Base-by-base conservation (phyloP, 2,888 invertebrate genomes). In the Drosophila melanosoma region DNA sequence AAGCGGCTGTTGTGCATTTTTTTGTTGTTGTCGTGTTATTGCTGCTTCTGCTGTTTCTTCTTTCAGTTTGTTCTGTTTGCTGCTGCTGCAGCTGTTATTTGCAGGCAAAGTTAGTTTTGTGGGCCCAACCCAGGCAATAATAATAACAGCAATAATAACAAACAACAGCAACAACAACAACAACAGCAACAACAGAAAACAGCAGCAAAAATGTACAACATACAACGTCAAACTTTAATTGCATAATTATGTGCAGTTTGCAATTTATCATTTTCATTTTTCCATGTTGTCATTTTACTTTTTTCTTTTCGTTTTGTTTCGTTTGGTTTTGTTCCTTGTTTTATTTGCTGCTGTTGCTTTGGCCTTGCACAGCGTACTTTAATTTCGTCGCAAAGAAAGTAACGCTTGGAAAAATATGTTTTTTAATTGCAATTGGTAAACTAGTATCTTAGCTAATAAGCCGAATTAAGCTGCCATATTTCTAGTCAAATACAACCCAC, bases 241-340 rank as follows among this genome's bases (percentile, higher is more conserved):
- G 93, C 93, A 93, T 93, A 93, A 93, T 93, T 93, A 92, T 92
- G 92, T 91, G 92, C 92, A 92, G 91, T 91, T 93, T 91, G 92
- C 92, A 92, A 93, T 93, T 93, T 93, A 93, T 93, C 93, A 93
- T 93, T 92, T 90, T 77, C 79, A 79, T 83, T 90, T 89, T 90
- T 91, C 90, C 90, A 89, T 91, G 91, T 77, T 76, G 80, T 79
- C 67, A 67, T 74, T 67, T 82, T 81, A 81, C 81, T 74, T 57
- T 49, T 52, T 38, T 48, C 57, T 32, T 54, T 42, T 59, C 81
- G 77, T 56, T 52, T 61, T 52, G 60, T 70, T 51, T 72, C 54
- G 54, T 58, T 52, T 59, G 33, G 49, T 75, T 68, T 63, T 40
- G 61, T 75, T 75, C 48, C 52, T 57, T 57, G 60, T 67, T 56